Base-by-base conservation (phyloP, 2,888 invertebrate genomes). In the Acleris emargana region DNA sequence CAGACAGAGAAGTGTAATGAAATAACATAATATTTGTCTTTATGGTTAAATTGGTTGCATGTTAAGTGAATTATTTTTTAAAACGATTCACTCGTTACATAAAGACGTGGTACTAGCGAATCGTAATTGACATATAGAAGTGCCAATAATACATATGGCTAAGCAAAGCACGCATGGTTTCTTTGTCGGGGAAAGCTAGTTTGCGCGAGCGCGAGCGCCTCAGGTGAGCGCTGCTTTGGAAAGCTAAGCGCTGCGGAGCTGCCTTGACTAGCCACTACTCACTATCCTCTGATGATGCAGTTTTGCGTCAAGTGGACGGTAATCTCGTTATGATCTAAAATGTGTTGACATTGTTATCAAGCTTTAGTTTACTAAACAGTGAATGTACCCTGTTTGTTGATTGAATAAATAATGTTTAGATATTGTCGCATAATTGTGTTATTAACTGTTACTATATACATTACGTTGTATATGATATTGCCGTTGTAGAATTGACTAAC, bases 271-370 rank as follows among this genome's bases (percentile, higher is more conserved):
- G 50, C 38, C 52, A 43, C 54, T 32, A 6, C 3, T 38, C 38
- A 32, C 32, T 58, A 49, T 58, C 55, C 62, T 25, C 54, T 47
- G 49, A 50, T 55, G 38, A 62, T 54, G 49, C 62, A 50, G 55
- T 28, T 55, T 28, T 22, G 25, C 17, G 42, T 49, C 55, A 50
- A 55, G 49, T 42, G 38, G 42, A 20, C 18, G 32, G 32, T 53
- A 28, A 47, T 18, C 22, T 17, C 32, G 38, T 18, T 54, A 49
- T 61, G 43, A 42, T 32, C 18, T 62, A 62, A 62, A 42, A 13
- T 38, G 13, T 38, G 38, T 38, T 38, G 13, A 38, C 38, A 38
- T 13, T 38, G 38, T 13, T 38, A 38, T 38, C 38, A 38, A 13
- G 13, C 38, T 38, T 4, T 13, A 38, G 38, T 38, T 38, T 38